These are phyloP conservation scores for Drosophila tani DNA, from an alignment of 1,140 invertebrate genomes.

Conservation along the genomic window DNA sequence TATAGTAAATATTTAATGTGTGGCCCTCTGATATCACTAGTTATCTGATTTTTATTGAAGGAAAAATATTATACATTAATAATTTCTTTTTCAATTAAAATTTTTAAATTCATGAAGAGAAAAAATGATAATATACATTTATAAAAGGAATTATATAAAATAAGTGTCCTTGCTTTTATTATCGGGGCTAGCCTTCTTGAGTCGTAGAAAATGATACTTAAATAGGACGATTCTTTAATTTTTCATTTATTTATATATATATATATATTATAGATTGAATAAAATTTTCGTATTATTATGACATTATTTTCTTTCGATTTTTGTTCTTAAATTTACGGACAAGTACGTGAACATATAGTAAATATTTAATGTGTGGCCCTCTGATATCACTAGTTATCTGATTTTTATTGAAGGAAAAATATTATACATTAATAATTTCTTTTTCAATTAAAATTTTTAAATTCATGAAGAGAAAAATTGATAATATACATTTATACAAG, in stretches of 20 bases:
- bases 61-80: too few species aligned
- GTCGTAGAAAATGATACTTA: not conserved
- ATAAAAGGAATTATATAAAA: too few species aligned
- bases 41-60: not conserved
- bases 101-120: not conserved
- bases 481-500: too few species aligned
- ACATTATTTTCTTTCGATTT: too few species aligned
- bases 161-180: not conserved
- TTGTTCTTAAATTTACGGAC: too few species aligned
- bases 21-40: conserved; percentile 2
- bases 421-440: too few species aligned
- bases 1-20: conserved; percentile 6
- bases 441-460: too few species aligned
- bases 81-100: too few species aligned
- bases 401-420: not conserved
- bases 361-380: conserved; percentile 9
- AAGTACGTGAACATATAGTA: conserved; percentile 10
- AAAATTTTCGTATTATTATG: too few species aligned
- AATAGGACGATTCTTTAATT: not conserved
- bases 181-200: fast-evolving
- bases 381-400: not conserved
- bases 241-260: too few species aligned
- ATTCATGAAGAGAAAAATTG: not conserved
- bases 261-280: too few species aligned
- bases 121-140: not conserved